Evolutionary conservation across 2,113 vertebrate species (phyloP), one percentile per base, ranked within the genome.

Genomic region (Passer montanus): DNA sequence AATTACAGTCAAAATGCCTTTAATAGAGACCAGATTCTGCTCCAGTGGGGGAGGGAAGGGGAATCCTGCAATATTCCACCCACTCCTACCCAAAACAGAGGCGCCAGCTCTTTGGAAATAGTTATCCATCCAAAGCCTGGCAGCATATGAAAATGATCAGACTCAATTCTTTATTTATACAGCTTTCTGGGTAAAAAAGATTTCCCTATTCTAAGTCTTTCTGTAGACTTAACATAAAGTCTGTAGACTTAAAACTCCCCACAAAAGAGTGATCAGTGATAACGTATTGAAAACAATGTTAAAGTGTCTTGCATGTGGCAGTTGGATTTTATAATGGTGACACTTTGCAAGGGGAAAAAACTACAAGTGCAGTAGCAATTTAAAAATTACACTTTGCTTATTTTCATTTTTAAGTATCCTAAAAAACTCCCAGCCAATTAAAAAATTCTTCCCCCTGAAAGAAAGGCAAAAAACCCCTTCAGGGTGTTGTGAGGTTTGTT

Each of bases 11-110:
- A 20, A 93, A 91, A 94, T 92, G 89, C 62, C 67, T 90, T 93
- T 98, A 98, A 98, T 98, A 92, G 94, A 97, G 95, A 97, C 96
- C 98, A 98, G 97, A 98, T 95, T 96, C 90, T 80, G 64, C 67
- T 81, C 81, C 47, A 60, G 68, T 67, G 89, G 75, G 87, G 76
- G 87, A 88, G 80, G 70, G 91, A 84, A 86, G 84, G 88, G 93
- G 81, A 93, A 96, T 95, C 91, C 91, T 86, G 89, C 64, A 87
- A 26, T 91, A 89, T 96, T 97, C 94, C 90, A 76, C 91, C 91
- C 94, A 63, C 70, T 95, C 47, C 85, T 93, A 87, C 78, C 95
- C 93, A 93, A 95, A 93, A 85, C 70, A 95, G 95, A 97, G 96
- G 89, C 87, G 91, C 97, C 96, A 95, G 95, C 92, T 91, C 94